These are phyloP conservation scores for Acanthopleura granulata DNA, from an alignment of 2,888 invertebrate species.

Conservation along the genomic window DNA sequence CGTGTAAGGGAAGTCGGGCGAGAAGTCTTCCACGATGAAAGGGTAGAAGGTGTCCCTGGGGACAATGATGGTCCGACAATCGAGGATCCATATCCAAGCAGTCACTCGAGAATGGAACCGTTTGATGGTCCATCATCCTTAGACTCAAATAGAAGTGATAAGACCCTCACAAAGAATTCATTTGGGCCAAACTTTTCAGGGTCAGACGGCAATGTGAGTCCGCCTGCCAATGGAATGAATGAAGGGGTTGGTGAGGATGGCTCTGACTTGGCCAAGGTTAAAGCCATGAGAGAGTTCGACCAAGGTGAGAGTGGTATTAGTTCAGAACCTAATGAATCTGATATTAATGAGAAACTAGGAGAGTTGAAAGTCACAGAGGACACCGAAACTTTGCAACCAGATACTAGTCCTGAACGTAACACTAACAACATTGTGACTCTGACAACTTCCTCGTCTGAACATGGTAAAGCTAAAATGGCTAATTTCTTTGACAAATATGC, in stretches of 20 bases:
- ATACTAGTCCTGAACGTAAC: background rate
- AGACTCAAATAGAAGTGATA: background rate
- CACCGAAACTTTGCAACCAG: background rate
- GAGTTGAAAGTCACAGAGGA: background rate
- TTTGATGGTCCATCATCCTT: no score
- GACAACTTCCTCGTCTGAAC: background rate
- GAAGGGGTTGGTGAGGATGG: background rate
- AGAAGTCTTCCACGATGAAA: background rate
- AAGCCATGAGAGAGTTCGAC: constrained; percentile 37
- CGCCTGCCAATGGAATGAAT: background rate
- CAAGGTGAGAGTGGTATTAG: background rate
- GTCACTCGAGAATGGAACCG: no score
- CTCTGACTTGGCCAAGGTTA: constrained; percentile 44
- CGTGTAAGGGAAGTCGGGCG: background rate
- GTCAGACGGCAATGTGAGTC: background rate
- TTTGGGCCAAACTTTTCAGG: background rate
- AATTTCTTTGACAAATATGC: background rate
- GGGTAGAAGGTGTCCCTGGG: background rate
- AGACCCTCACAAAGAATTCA: background rate
- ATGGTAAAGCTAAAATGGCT: background rate
- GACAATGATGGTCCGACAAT: background rate
- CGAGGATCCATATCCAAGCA: background rate
- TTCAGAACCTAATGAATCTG: background rate
- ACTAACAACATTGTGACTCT: background rate
- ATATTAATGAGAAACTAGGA: background rate